These are phyloP conservation scores for Aphelenchoides besseyi DNA, from an alignment of 1,140 invertebrate genomes.

Conservation along the genomic window DNA sequence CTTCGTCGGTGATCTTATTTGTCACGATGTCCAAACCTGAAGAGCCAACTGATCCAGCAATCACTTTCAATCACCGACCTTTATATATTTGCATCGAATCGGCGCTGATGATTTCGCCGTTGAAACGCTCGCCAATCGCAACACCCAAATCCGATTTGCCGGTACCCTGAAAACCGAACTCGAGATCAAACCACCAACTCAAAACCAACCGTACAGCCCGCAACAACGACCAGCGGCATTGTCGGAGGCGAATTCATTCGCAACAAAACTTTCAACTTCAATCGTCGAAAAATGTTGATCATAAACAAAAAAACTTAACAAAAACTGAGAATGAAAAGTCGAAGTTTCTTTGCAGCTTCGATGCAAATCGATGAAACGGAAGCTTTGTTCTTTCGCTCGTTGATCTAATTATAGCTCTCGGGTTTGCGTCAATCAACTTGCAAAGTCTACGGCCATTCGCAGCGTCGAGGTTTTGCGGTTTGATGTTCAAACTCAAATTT, in stretches of 20 bases:
- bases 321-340: neutral
- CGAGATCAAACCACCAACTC: no score
- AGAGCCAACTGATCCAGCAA: slow-evolving; percentile 15
- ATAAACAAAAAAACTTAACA: neutral
- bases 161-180: slow-evolving; percentile 69
- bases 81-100: slow-evolving; percentile 93
- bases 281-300: neutral
- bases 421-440: no score
- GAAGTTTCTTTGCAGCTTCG: slow-evolving; percentile 1
- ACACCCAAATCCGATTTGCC: slow-evolving; percentile 94
- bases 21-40: slow-evolving; percentile 81
- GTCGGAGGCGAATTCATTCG: neutral
- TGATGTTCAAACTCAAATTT: no score
- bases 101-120: slow-evolving; percentile 93
- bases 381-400: no score
- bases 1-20: slow-evolving; percentile 84
- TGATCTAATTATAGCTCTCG: no score
- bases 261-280: neutral
- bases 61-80: slow-evolving; percentile 38
- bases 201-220: neutral
- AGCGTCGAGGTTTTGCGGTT: no score
- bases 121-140: slow-evolving; percentile 80
- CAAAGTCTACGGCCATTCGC: no score
- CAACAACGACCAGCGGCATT: neutral
- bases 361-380: no score